These are phyloP conservation scores for Urocyon cinereoargenteus DNA, from an alignment of 2,797 vertebrate genomes.

Conservation along the genomic window DNA sequence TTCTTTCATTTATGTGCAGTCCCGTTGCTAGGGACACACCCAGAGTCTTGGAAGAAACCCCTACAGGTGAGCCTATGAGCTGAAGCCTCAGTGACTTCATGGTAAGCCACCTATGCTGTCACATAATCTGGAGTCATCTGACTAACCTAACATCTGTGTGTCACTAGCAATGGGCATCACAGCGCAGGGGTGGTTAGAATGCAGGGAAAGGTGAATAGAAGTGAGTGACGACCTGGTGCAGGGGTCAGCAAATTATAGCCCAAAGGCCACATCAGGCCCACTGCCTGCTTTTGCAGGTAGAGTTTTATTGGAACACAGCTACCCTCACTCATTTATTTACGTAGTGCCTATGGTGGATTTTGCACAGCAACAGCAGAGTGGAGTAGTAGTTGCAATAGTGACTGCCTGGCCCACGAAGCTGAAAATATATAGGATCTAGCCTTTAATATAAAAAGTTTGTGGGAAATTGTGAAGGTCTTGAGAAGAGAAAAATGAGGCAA, in stretches of 20 bases:
- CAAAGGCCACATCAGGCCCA: not conserved
- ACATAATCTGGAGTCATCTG: not conserved
- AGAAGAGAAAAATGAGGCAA: not conserved
- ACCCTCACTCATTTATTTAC: not conserved
- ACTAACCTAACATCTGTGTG: not conserved
- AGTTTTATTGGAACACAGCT: not conserved
- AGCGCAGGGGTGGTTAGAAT: not conserved
- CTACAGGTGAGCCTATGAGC: not conserved
- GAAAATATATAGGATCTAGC: not conserved
- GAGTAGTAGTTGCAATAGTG: not conserved
- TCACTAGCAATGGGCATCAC: not conserved
- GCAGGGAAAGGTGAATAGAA: not conserved
- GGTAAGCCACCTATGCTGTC: not conserved
- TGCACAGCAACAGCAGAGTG: not conserved
- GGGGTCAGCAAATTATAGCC: no score
- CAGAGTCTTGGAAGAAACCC: not conserved
- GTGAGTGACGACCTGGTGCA: not conserved
- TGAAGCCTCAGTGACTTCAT: not conserved
- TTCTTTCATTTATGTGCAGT: not conserved
- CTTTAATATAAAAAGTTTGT: not conserved
- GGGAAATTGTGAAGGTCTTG: not conserved
- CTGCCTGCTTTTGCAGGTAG: not conserved
- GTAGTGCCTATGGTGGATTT: rapidly evolving
- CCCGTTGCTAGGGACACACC: not conserved
- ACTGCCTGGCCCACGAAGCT: not conserved